Conservation (phyloP, 92 coral and sea anemone genomes). For the Parazoanthus darwini region DNA sequence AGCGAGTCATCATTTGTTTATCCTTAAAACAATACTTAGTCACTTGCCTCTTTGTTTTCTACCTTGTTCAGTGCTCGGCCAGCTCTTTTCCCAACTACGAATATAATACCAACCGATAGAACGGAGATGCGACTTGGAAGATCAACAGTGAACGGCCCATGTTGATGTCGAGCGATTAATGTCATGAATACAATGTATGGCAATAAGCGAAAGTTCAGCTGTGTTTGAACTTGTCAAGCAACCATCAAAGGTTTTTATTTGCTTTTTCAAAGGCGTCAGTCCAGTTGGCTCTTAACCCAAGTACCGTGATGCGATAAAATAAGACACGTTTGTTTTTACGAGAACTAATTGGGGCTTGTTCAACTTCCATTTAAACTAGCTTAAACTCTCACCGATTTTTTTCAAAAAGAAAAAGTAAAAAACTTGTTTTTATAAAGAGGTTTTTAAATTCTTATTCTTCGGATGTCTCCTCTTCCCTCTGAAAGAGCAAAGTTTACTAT, state of each 20-base stretch:
- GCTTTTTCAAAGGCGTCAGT: background rate
- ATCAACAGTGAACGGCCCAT: background rate
- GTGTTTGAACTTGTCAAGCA: slow-evolving; percentile 29
- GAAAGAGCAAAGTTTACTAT: too few species aligned
- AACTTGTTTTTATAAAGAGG: background rate
- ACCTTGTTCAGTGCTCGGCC: background rate
- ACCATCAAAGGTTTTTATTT: slow-evolving; percentile 22
- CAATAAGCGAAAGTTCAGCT: background rate
- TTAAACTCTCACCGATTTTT: background rate
- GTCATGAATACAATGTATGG: slow-evolving; percentile 27
- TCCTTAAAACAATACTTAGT: background rate
- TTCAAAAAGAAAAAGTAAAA: too few species aligned
- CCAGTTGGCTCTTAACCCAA: slow-evolving; percentile 1
- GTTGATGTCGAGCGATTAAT: slow-evolving; percentile 17
- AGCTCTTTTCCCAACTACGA: background rate
- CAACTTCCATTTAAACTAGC: background rate
- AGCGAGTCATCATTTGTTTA: background rate
- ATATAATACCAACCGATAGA: background rate
- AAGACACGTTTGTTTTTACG: background rate
- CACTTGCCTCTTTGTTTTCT: slow-evolving; percentile 2
- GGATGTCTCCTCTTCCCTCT: background rate
- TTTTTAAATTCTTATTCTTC: background rate
- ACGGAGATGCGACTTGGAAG: background rate
- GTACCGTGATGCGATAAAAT: background rate
- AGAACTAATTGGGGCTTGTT: too few species aligned